A percentile compares a stretch with the other conserved stretches of the same genome.
Conservation (phyloP, 2,113 vertebrate species). For the Recurvirostra avosetta region DNA sequence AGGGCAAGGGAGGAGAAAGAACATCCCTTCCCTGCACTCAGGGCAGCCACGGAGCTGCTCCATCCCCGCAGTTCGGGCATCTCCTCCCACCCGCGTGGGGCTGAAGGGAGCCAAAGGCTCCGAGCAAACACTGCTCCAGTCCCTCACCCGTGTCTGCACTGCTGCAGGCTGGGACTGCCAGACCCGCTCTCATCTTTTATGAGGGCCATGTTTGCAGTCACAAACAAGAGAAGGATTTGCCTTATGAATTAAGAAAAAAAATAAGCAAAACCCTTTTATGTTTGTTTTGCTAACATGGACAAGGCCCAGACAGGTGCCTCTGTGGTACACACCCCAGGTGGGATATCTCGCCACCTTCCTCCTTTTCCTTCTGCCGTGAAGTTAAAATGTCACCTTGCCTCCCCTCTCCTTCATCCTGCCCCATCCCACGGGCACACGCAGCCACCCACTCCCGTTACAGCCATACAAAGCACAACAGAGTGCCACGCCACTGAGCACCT, state of each 20-base stretch:
- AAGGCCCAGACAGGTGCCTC: neutral
- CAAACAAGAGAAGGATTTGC: neutral
- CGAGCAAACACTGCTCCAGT: neutral
- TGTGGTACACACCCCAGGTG: neutral
- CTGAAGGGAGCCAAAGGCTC: neutral
- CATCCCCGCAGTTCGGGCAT: neutral
- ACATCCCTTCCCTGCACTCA: neutral
- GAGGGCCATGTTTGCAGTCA: neutral
- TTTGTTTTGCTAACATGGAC: neutral
- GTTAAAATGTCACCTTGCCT: neutral
- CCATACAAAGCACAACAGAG: rapidly evolving
- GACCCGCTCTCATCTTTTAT: neutral
- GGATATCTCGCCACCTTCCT: neutral
- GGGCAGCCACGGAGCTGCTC: neutral
- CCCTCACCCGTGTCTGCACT: neutral
- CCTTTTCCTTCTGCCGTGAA: neutral
- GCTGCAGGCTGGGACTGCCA: neutral
- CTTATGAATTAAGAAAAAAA: neutral
- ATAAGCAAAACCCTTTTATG: neutral
- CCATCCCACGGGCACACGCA: neutral
- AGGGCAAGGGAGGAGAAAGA: rapidly evolving
- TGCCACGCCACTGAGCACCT: neutral
- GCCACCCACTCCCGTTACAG: rapidly evolving
- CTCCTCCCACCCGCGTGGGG: rapidly evolving
- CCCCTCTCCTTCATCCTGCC: neutral